These are phyloP conservation scores for Trinectes maculatus DNA, from an alignment of 2,113 vertebrate genomes.

Conservation along the genomic window DNA sequence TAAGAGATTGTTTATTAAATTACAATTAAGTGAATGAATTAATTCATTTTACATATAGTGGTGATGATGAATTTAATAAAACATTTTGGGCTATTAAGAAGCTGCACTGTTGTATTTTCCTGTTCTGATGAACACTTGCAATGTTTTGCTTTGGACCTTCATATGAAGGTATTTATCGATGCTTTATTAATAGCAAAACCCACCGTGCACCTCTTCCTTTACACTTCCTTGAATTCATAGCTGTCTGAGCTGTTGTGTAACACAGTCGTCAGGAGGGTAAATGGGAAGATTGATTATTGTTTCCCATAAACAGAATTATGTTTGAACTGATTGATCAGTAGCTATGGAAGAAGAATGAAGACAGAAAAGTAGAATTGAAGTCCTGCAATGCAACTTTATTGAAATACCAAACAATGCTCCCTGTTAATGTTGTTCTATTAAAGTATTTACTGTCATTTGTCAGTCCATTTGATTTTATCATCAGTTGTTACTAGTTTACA, in stretches of 20 bases:
- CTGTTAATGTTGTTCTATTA: too few relatives aligned
- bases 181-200: slow-evolving; percentile 33
- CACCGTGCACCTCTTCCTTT: slow-evolving; percentile 1
- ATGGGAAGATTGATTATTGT: neutral
- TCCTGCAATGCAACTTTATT: too few relatives aligned
- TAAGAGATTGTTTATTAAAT: slow-evolving; percentile 71
- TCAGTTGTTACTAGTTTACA: too few relatives aligned
- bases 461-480: too few relatives aligned
- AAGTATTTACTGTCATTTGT: too few relatives aligned
- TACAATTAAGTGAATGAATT: slow-evolving; percentile 37
- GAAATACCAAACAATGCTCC: too few relatives aligned
- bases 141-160: slow-evolving; percentile 2
- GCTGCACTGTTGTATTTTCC: neutral
- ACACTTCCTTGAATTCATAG: slow-evolving; percentile 26
- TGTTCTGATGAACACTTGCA: neutral
- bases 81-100: slow-evolving; percentile 51
- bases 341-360: neutral
- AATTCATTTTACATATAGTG: slow-evolving; percentile 48
- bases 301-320: neutral
- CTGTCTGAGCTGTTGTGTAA: slow-evolving; percentile 14
- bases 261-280: neutral
- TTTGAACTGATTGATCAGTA: neutral
- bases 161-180: slow-evolving; percentile 25
- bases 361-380: neutral
- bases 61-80: slow-evolving; percentile 69